Evolutionary conservation across 2,113 vertebrate species (phyloP).

Genomic region (Silurus asotus): DNA sequence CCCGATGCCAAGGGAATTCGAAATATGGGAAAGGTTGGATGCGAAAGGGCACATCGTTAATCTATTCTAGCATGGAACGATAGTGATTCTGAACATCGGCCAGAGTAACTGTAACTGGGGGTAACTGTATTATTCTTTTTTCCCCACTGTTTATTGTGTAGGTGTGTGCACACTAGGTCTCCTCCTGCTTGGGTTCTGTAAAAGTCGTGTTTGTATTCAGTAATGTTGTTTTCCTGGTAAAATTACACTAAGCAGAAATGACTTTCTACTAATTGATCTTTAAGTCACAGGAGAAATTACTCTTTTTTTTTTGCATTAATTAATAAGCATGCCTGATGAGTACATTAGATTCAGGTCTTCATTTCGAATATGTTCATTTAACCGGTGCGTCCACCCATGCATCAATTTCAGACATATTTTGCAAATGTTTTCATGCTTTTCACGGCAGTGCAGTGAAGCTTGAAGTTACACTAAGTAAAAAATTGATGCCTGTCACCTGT

Average conservation of each 20-base stretch:
- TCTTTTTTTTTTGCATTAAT: slow-evolving; percentile 26
- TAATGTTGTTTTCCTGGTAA: slow-evolving; percentile 4
- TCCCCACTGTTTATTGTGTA: neutral
- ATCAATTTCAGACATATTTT: slow-evolving; percentile 38
- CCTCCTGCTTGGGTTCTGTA: neutral
- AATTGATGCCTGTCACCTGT: slow-evolving; percentile 44
- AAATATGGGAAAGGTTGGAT: slow-evolving; percentile 74
- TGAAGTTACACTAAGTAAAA: slow-evolving; percentile 47
- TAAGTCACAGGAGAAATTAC: slow-evolving; percentile 2
- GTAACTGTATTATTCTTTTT: slow-evolving; percentile 60
- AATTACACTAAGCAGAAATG: neutral
- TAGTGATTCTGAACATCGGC: slow-evolving; percentile 64
- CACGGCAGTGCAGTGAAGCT: slow-evolving; percentile 31
- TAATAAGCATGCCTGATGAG: slow-evolving; percentile 6
- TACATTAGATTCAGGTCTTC: neutral
- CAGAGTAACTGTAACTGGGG: slow-evolving; percentile 53
- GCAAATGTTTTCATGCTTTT: slow-evolving; percentile 31
- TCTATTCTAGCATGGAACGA: slow-evolving; percentile 69
- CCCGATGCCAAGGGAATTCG: slow-evolving; percentile 64
- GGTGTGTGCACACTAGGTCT: neutral
- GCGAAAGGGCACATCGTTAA: slow-evolving; percentile 81
- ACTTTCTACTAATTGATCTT: neutral
- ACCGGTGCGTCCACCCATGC: slow-evolving; percentile 16
- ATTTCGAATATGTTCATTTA: slow-evolving; percentile 32
- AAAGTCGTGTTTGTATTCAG: neutral